Conservation (phyloP, 2,113 vertebrate species). For the Vidua chalybeata region DNA sequence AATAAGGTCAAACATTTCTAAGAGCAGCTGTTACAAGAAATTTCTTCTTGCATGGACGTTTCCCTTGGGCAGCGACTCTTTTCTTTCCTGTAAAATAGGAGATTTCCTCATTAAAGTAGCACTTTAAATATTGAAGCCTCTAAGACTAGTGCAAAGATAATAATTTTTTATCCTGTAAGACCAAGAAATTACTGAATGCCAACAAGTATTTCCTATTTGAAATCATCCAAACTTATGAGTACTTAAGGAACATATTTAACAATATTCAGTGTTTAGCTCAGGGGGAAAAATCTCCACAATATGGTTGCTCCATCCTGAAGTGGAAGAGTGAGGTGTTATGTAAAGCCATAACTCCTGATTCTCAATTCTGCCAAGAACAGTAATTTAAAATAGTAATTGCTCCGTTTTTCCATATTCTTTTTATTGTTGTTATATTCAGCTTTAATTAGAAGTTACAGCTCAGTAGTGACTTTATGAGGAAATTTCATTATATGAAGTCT, state of each 20-base stretch:
- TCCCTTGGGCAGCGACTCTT: neutral
- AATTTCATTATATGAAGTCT: neutral
- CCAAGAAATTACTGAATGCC: neutral
- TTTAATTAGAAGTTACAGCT: neutral
- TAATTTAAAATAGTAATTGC: neutral
- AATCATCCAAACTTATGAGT: neutral
- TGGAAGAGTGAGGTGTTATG: neutral
- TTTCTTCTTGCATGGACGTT: neutral
- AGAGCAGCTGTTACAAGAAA: slow-evolving; percentile 1
- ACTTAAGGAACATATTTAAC: neutral
- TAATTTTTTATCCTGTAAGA: neutral
- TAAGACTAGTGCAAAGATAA: neutral
- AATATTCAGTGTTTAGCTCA: neutral
- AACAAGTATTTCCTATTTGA: neutral
- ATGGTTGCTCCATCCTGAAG: neutral
- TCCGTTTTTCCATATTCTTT: neutral
- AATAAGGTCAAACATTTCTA: slow-evolving; percentile 20
- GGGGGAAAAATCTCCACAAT: accelerated
- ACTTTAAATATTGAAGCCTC: neutral
- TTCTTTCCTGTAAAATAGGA: neutral
- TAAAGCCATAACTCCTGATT: neutral
- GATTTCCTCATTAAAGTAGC: neutral
- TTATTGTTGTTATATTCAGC: neutral
- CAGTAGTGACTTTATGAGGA: neutral
- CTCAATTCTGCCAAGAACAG: neutral